Conservation (phyloP, 2,113 vertebrate genomes). For the Asarcornis scutulata region DNA sequence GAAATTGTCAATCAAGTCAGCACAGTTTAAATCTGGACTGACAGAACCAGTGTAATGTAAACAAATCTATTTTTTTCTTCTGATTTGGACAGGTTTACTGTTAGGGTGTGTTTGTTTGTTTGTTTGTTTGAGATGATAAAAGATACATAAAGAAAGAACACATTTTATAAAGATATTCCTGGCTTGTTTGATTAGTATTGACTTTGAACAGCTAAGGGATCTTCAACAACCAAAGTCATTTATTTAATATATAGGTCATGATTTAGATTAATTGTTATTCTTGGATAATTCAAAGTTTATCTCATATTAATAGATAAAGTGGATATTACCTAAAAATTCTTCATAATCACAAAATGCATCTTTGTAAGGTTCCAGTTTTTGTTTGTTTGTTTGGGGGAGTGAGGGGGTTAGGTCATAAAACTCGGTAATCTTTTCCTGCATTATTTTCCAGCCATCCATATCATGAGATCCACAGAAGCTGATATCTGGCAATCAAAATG, state of each 20-base stretch:
- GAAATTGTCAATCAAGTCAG: background rate
- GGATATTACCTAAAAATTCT: background rate
- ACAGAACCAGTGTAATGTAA: background rate
- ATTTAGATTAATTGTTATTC: conserved; percentile 1
- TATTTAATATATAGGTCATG: background rate
- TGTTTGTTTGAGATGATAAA: background rate
- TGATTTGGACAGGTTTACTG: background rate
- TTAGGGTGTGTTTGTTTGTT: background rate
- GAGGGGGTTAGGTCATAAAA: background rate
- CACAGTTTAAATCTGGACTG: background rate
- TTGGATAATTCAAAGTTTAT: background rate
- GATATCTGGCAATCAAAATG: background rate
- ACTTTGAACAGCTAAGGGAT: background rate
- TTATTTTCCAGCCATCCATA: background rate
- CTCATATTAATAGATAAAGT: background rate
- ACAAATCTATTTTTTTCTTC: background rate
- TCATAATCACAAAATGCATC: background rate
- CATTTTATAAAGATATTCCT: background rate
- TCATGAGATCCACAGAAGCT: background rate
- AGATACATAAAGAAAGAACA: background rate
- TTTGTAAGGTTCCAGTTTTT: fast-evolving
- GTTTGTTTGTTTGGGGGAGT: background rate
- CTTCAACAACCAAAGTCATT: background rate
- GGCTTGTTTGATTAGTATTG: background rate
- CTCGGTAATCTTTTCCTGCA: background rate